phyloP scores from a whole-genome alignment of 2,797 vertebrate species.

The Acanthis flammea region DNA sequence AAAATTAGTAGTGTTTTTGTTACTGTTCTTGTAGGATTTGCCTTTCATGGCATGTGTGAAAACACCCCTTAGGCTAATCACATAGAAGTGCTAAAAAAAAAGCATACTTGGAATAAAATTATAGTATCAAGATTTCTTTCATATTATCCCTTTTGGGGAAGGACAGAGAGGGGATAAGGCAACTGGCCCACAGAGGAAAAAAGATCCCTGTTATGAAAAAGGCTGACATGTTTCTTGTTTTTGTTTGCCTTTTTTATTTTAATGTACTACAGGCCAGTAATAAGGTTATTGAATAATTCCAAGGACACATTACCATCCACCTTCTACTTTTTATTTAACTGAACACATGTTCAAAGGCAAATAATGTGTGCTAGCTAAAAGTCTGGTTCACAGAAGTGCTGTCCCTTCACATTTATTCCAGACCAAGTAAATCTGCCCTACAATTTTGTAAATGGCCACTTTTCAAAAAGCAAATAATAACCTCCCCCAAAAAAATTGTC shows the following conservation, averaged over 20 bases:
- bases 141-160: neutral
- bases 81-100: neutral
- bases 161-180: neutral
- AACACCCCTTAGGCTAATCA: neutral
- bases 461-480: neutral
- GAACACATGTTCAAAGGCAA: neutral
- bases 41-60: neutral
- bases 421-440: neutral
- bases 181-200: neutral
- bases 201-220: neutral
- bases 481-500: rapidly evolving
- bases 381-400: neutral
- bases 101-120: neutral
- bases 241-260: neutral
- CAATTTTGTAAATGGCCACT: neutral
- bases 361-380: neutral
- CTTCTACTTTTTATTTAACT: neutral
- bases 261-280: neutral
- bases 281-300: neutral
- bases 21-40: neutral
- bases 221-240: neutral
- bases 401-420: neutral
- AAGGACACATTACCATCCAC: neutral
- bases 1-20: neutral
- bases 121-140: neutral